Base-by-base conservation (phyloP, 35 echinoderm and acorn worm species). In the Apostichopus californicus region DNA sequence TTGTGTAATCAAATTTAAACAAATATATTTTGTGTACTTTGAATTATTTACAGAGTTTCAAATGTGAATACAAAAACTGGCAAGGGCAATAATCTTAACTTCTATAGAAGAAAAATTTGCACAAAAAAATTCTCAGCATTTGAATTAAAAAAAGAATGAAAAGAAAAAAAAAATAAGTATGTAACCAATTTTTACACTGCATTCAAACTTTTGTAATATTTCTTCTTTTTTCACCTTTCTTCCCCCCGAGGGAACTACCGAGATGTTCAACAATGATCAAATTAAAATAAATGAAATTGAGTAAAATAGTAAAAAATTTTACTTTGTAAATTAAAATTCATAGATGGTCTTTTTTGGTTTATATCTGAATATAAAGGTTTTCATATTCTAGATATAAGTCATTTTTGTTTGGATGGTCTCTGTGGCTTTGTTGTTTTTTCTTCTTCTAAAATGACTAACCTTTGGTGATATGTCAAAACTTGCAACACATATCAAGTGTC, bases 21-120 rank as follows among this genome's bases (percentile, higher is more conserved):
- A 83, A 83, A 83, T 83, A 83, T 83, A 83, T 83, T 83, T 83
- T 53, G 34, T 83, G 80, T 83, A 83, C 55, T 83, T 83, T 83
- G 34, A 83, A 53, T 53, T 83, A 83, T 83, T 24, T 83, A 83
- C 80, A 83, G 55, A 83, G 80, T 53, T 24, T 83, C 25, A 83
- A 83, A 83, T 34, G 80, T 83, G 80, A 83, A 83, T 83, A 83
- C 80, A 83, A 83, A 68, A 83, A 83, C 55, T 83, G 80, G 80
- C 80, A 83, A 83, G 80, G 24, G 80, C 18, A 15, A 56, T 14
- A 68, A 68, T 68, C 64, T 18, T 14, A 68, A 68, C 18, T 68
- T 68, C 64, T 68, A 68, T 11, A 68, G 8, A 68, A 8, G 18
- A 68, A 68, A 68, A 68, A 68, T 46, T 18, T 68, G 18, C 11